Evolutionary conservation across 1,140 invertebrate species (phyloP), one percentile per base, ranked within the genome.

Genomic region (Zophobas atratus): DNA sequence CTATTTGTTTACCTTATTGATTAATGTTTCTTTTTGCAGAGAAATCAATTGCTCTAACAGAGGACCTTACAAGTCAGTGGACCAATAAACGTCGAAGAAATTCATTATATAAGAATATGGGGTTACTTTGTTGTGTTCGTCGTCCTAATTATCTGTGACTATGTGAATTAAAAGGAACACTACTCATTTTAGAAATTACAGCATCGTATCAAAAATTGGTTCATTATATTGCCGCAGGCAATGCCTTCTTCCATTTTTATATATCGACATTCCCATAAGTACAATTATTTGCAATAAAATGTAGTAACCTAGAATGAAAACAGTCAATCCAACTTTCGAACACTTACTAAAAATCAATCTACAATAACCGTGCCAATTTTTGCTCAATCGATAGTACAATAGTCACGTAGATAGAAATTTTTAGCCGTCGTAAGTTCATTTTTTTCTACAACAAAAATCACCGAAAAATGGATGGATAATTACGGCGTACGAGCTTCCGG

Each of bases 81-180:
- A 87, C 89, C 82, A 88, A 88, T 78, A 91, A 92, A 82, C 78
- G 87, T 70, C 86, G 90, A 77, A 87, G 90, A 84, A 90, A 89
- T 81, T 91, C 90, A 6, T 85, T 92, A 78, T 91, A 90, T 87
- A 91, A 91, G 86, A 90, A 91, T 84, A 91, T 92, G 90, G 89
- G 90, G 75, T 88, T 91, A n/a, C 87, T 92, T n/a, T 92, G 91
- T 86, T 92, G 91, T 83, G 88, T 91, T 83, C 90, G 90, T 32
- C 86, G 89, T 78, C 90, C 90, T 1, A 92, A 90, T 86, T 91
- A 91, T 86, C 90, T 91, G 85, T 92, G 90, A 92, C 78, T 56
- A 76, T 8, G 33, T 76, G 63, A 67, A 41, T 20, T 41, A 67
- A 41, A 46, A 38, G 3, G 36, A 67, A 67, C 60, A 67, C 60